Percentiles rank a stretch among this genome's conserved stretches.
phyloP scores from a whole-genome alignment of 2,797 vertebrate species.

The Fundulus diaphanus region DNA sequence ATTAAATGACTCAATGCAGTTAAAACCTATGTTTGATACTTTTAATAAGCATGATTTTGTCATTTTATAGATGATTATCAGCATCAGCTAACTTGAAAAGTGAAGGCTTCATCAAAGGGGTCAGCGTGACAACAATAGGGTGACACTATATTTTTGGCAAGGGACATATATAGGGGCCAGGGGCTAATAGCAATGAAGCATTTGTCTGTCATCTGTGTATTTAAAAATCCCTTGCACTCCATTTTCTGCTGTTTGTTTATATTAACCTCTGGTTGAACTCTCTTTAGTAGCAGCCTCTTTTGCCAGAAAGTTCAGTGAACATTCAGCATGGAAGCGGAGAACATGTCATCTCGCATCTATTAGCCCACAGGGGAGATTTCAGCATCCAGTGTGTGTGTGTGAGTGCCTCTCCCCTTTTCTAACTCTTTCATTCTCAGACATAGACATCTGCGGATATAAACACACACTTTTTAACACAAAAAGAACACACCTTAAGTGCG shows the following conservation, averaged over 20 bases:
- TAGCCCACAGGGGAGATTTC: conserved; percentile 92
- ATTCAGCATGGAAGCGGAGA: conserved; percentile 90
- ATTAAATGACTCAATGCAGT: not conserved
- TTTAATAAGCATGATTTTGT: conserved; percentile 11
- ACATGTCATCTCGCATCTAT: conserved; percentile 94
- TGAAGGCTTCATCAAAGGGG: conserved; percentile 47
- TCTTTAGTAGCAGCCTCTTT: conserved; percentile 94
- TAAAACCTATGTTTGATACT: conserved; percentile 3
- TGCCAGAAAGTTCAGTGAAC: conserved; percentile 94
- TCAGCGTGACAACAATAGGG: conserved; percentile 61
- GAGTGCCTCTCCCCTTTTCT: conserved; percentile 22
- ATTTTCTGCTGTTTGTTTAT: conserved; percentile 96
- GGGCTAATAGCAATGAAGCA: conserved; percentile 95
- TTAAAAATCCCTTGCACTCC: conserved; percentile 93
- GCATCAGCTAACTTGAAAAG: conserved; percentile 40
- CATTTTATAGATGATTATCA: conserved; percentile 31
- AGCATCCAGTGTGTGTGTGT: conserved; percentile 80
- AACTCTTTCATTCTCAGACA: conserved; percentile 39
- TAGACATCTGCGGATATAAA: conserved; percentile 27
- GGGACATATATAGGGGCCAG: conserved; percentile 84
- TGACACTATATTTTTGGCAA: conserved; percentile 68
- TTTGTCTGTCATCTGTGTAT: conserved; percentile 91
- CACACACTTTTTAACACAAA: conserved; percentile 31
- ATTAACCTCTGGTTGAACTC: conserved; percentile 98
- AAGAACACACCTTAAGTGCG: conserved; percentile 63